These are phyloP conservation scores for Ahaetulla prasina DNA, from an alignment of 2,113 vertebrate genomes.

Conservation along the genomic window DNA sequence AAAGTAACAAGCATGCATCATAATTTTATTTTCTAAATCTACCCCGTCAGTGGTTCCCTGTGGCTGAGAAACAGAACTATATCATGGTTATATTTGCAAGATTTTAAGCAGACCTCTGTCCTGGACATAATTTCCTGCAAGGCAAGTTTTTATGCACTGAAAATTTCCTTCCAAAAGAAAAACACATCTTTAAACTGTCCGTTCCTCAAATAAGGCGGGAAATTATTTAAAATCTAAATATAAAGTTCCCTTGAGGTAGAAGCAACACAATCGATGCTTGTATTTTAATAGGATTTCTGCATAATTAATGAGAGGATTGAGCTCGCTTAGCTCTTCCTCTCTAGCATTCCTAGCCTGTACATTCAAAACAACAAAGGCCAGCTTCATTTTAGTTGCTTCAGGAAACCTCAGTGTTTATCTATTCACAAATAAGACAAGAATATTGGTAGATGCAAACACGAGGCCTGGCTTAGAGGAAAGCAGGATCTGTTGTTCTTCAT, in stretches of 20 bases:
- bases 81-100: slow-evolving; percentile 64
- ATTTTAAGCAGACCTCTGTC: slow-evolving; percentile 65
- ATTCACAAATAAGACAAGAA: slow-evolving; percentile 22
- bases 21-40: slow-evolving; percentile 72
- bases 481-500: background rate
- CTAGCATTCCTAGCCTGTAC: background rate
- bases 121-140: slow-evolving; percentile 51
- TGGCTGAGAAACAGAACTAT: slow-evolving; percentile 67
- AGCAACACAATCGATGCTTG: background rate
- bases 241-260: background rate
- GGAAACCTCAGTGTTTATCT: slow-evolving; percentile 34
- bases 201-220: background rate
- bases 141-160: slow-evolving; percentile 50
- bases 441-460: slow-evolving; percentile 20
- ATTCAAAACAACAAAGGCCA: slow-evolving; percentile 1
- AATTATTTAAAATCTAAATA: background rate
- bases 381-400: slow-evolving; percentile 32
- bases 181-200: background rate
- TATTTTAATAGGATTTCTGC: background rate
- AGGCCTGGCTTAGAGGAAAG: background rate
- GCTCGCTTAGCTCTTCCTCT: background rate
- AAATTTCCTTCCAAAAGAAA: slow-evolving; percentile 29
- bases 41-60: slow-evolving; percentile 71
- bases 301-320: background rate
- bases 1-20: slow-evolving; percentile 66